These are phyloP conservation scores for Halyomorpha halys DNA, from an alignment of 1,140 invertebrate species.

Conservation along the genomic window DNA sequence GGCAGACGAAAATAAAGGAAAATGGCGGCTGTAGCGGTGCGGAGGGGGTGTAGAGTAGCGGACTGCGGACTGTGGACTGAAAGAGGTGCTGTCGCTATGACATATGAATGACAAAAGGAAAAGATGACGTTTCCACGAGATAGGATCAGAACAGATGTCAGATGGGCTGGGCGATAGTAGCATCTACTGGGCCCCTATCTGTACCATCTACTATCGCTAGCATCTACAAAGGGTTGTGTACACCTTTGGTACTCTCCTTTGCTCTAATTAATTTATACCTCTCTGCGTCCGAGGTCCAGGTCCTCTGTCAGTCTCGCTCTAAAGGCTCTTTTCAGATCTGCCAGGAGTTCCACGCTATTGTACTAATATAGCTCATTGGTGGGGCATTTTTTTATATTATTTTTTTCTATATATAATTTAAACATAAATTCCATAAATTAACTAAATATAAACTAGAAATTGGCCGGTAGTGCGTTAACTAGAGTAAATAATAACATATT, in stretches of 20 bases:
- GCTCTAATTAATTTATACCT: constrained; percentile 9
- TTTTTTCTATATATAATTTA: too few species aligned
- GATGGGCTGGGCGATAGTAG: neutral
- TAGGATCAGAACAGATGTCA: constrained; percentile 10
- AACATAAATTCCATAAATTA: too few species aligned
- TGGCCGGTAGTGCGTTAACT: too few species aligned
- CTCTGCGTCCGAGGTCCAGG: neutral
- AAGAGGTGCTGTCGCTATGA: neutral
- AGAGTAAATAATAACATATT: too few species aligned
- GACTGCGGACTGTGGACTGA: too few species aligned
- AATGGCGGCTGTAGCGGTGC: too few species aligned
- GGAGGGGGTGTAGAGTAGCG: too few species aligned
- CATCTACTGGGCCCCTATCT: neutral
- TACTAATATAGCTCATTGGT: too few species aligned
- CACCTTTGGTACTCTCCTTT: neutral
- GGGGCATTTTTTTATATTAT: too few species aligned
- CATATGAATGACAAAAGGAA: constrained; percentile 9
- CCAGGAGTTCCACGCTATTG: too few species aligned
- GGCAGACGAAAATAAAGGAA: too few species aligned
- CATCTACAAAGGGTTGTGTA: constrained; percentile 9
- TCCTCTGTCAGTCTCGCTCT: neutral
- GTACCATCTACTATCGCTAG: neutral
- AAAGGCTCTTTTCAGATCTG: neutral
- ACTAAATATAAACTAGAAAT: too few species aligned
- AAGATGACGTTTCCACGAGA: neutral